Evolutionary conservation across 1,140 invertebrate species (phyloP), one percentile per base, ranked within the genome.

Genomic region (Drosophila arawakana): DNA sequence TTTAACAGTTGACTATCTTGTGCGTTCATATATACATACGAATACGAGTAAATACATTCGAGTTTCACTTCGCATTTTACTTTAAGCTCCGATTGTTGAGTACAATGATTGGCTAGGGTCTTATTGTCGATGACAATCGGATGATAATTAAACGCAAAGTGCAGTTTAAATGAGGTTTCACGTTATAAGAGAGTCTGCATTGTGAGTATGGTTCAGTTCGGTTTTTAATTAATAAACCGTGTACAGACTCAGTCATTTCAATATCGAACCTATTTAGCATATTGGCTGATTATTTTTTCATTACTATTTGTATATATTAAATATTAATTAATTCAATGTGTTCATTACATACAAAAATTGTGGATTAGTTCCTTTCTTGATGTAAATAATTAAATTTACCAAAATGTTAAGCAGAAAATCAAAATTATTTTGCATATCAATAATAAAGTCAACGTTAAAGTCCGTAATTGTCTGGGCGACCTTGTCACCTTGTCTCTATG

Each of bases 71-170:
- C 76, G 61, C 73, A 80, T 61, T 68, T 82, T 34, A 82, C 82
- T 86, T 73, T 88, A 76, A 41, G 81, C 77, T 63, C 66, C 73
- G 59, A 41, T 66, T 80, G 81, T 57, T 50, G 49, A 59, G 68
- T 59, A 71, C 13, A 57, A 57, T 15, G 49, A 71, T 49, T 41
- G 7, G 39, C 39, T 13, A 18, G 39, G 11, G 9, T 34, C 49
- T 57, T 69, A 69, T 69, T 74, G 72, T 55, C 49, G 57, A 57
- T 55, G 66, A 61, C 58, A 74, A 58, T 30, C 41, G 8, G 35
- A 74, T 70, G 43, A 57, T 69, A 69, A 62, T 68, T 55, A 52
- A 41, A 25, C 54, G 43, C 70, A 70, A 68, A 81, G 52, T 74
- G 77, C 73, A 67, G 49, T 61, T 72, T 71, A 30, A 49, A 66